Base-by-base conservation (phyloP, 2,888 invertebrate species). In the Ophraella communa region DNA sequence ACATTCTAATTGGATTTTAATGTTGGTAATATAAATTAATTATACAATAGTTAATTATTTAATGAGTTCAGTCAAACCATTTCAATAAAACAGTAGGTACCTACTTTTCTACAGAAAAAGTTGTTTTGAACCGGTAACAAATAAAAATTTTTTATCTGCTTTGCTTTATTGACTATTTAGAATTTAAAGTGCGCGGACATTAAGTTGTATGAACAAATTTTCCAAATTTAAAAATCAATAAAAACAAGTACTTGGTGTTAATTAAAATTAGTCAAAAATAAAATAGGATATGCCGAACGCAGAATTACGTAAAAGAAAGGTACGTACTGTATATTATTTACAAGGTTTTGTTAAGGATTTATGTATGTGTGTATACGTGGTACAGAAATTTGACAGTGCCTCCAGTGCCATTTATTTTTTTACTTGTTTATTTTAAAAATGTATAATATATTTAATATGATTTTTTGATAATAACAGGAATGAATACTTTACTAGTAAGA, bases 221-320 rank as follows among this genome's bases (percentile, higher is more conserved):
- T 18, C 18, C 44, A 60, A 39, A 52, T 60, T 53, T 60, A 42
- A 24, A 23, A 60, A 60, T 60, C 60, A 60, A 60, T 60, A 60
- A 24, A 23, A 52, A 52, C 52, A 52, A 60, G 53, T 44, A 52
- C 20, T 30, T 60, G 44, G 20, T 11, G 17, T 44, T 30, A 21
- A 23, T 30, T 42, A 7, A 10, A 51, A 18, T 7, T n/a, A 42
- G 45, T 23, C 58, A 62, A 49, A 65, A 58, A 62, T 62, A 65
- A 49, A 51, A 54, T 20, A 24, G 21, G 62, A 62, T 23, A 74
- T 74, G 74, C 65, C 67, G 56, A 74, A 74, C 62, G 67, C 68
- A 27, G 78, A 78, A 66, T 68, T 78, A 58, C 77, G 78, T 68
- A 71, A 73, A 71, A 71, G 78, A 64, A 78, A 77, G 73, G 77